Evolutionary conservation across 1,140 invertebrate genomes (phyloP), one percentile per base, ranked within the genome.

Genomic region (Cherax destructor): DNA sequence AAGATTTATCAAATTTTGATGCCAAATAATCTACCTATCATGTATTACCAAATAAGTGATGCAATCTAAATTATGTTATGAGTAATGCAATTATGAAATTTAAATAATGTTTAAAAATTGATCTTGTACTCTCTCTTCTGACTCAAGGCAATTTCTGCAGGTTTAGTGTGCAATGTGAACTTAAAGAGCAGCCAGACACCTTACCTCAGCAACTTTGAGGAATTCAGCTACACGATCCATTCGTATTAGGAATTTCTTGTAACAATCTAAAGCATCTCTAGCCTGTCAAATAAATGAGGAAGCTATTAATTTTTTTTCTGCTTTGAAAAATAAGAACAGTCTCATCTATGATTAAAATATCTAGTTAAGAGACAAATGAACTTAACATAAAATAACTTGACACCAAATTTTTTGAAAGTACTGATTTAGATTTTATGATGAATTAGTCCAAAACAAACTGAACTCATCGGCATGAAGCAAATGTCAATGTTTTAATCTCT

Each of bases 201-300:
- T 94, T 94, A 97, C 97, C 96, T 99, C 98, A 72, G 98, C 98
- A 78, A 98, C 98, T 96, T 99, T 99, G 9, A 99, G 95, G 95
- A 99, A 99, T 96, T 99, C 99, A 83, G 98, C 98, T 72, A 99
- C 99, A 95, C 98, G 97, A 95, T 99, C 99, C 98, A 99, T 99
- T 94, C 99, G 96, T 93, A 99, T 98, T 85, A 99, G 96, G 95
- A 99, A 99, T 95, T 99, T 99, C 95, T 99, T 99, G 95, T 99
- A 99, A 92, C 99, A 96, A 94, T 99, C 99, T 94, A 99, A 96
- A 92, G 98, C 99, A 94, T 99, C 99, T 94, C 98, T 96, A 94
- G 98, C 99, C 94, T 98, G 97, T 94, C 41, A 78, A 84, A 77
- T 56, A 86, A 86, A 24, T 56, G n/a, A 5, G 16, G 9, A 59